Base-by-base conservation (phyloP, 1,140 invertebrate genomes). In the Trissolcus basalis region DNA sequence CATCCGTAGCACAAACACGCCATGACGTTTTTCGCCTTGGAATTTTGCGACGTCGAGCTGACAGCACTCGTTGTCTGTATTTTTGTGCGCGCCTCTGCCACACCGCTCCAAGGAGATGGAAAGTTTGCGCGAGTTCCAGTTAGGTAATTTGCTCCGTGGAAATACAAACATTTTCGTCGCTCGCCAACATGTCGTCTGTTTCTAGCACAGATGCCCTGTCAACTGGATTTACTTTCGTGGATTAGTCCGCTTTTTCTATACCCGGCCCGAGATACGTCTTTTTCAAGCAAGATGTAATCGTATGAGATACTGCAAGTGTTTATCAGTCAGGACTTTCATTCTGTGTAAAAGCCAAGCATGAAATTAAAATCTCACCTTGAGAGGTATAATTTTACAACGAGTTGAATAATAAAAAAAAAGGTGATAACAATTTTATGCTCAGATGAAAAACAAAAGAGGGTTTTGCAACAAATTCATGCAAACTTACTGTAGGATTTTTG, bases 1-100 rank as follows among this genome's bases (percentile, higher is more conserved):
- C 75, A 78, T 80, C 78, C 78, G 82, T 80, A 33, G 15, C 16
- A 8, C 54, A 58, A 67, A 67, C 16, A 27, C n/a, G 35, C 47
- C 32, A 7, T 53, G 53, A 64, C 33, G 48, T 41, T 58, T 72
- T 73, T 32, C 33, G 32, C 47, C 32, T 63, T 19, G 43, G 53
- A 70, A 61, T 70, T 41, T 56, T 27, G 59, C 36, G 15, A 56
- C 15, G 15, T 41, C 36, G n/a, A 12, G 10, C 19, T 13, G 35
- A 60, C 45, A 47, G 43, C 6, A 56, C 32, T 45, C 49, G 27
- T 47, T 41, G 45, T 48, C 39, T 49, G 27, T 43, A 56, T 43
- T 53, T 63, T 63, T 54, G 39, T 36, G 27, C 11, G 9, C 32
- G 14, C 16, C 44, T 44, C 16, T 19, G 51, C 19, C 35, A 16